phyloP scores from a whole-genome alignment of 2,888 invertebrate species.

The Meganola albula region DNA sequence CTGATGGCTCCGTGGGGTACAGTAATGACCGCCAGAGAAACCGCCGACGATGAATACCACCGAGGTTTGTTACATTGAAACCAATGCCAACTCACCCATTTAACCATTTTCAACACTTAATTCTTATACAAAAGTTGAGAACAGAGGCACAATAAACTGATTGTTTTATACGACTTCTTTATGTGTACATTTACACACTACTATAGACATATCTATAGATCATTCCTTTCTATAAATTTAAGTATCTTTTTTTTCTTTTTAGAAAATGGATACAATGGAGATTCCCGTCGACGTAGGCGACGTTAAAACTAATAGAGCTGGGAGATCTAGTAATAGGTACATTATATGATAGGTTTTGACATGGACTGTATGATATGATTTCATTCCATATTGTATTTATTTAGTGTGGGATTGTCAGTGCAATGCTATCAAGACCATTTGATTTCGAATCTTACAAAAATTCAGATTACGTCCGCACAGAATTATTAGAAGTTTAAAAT shows the following conservation, averaged over 20 bases:
- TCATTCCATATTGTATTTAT: conserved; percentile 51
- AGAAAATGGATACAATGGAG: conserved; percentile 72
- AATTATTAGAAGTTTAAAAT: no score
- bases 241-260: conserved; percentile 42
- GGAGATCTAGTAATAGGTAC: conserved; percentile 18
- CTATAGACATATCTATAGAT: no score
- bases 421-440: conserved; percentile 9
- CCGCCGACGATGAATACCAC: conserved; percentile 68
- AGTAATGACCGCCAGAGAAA: conserved; percentile 73
- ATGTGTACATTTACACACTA: no score
- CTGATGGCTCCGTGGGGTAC: conserved; percentile 72
- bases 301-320: conserved; percentile 43
- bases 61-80: conserved; percentile 74
- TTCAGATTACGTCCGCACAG: no score
- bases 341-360: conserved; percentile 21
- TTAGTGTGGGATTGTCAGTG: conserved; percentile 21
- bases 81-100: conserved; percentile 64
- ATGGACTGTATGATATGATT: conserved; percentile 28
- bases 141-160: no score
- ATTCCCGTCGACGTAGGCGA: conserved; percentile 69
- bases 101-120: no score
- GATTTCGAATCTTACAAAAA: conserved; percentile 3
- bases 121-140: no score
- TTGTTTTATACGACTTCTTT: conserved; percentile 18
- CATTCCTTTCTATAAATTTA: no score